These are phyloP conservation scores for Hemithea aestivaria DNA, from an alignment of 2,888 invertebrate genomes.

Conservation along the genomic window DNA sequence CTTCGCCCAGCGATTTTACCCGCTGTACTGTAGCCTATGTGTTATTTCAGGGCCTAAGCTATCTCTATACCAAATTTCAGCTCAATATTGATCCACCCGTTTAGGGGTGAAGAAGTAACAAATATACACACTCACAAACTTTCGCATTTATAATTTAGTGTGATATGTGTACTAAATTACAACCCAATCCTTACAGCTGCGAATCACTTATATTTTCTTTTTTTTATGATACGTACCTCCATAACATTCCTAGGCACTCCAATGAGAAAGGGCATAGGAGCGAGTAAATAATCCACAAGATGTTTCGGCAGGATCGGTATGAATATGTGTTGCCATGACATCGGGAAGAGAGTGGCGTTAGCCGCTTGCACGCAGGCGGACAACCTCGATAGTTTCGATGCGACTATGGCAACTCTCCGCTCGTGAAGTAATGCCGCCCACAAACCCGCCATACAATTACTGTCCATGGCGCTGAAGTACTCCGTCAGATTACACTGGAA, in stretches of 20 bases:
- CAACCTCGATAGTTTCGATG: conserved; percentile 91
- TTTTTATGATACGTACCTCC: conserved; percentile 83
- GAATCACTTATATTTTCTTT: no score
- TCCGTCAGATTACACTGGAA: conserved; percentile 96
- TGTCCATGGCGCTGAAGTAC: conserved; percentile 98
- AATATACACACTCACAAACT: no score
- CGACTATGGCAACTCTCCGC: conserved; percentile 94
- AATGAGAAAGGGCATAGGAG: conserved; percentile 99
- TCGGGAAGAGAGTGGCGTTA: conserved; percentile 96
- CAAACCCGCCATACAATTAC: conserved; percentile 95
- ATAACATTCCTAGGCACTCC: conserved; percentile 94
- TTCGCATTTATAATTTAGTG: no score
- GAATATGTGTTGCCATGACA: conserved; percentile 99
- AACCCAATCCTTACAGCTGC: no score
- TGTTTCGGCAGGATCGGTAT: conserved; percentile 95
- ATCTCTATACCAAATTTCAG: no score
- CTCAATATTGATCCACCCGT: no score
- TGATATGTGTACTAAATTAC: no score
- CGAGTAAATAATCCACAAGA: conserved; percentile 92
- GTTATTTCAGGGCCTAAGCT: no score
- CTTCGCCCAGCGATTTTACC: no score
- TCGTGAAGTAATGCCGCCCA: conserved; percentile 98
- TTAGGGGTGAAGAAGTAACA: no score
- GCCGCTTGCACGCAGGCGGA: conserved; percentile 97
- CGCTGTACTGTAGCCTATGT: no score